Percentiles rank a stretch among this genome's conserved stretches.
phyloP scores from a whole-genome alignment of 2,888 invertebrate genomes.

The Microdon myrmicae region DNA sequence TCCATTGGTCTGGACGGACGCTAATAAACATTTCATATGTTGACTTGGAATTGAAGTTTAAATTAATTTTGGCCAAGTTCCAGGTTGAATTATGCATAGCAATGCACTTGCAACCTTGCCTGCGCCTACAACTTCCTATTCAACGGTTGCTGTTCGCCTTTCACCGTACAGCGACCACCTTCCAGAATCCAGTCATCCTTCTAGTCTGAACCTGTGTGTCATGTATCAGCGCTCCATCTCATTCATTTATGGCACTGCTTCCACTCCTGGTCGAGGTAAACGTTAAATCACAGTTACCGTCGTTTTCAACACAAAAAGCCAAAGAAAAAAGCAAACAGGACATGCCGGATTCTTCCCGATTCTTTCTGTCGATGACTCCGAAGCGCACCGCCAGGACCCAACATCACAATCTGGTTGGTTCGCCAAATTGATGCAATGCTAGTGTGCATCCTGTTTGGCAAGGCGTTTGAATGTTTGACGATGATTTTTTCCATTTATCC shows the following conservation, averaged over 20 bases:
- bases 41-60: conserved; percentile 55
- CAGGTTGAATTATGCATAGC: conserved; percentile 54
- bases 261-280: conserved; percentile 22
- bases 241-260: conserved; percentile 28
- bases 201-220: conserved; percentile 15
- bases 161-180: too few species aligned
- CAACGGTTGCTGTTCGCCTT: too few species aligned
- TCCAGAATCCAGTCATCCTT: not conserved
- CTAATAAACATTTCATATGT: conserved; percentile 51
- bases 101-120: conserved; percentile 38
- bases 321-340: not conserved
- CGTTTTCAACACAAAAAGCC: conserved; percentile 8
- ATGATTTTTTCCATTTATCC: conserved; percentile 2
- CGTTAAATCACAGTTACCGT: conserved; percentile 42
- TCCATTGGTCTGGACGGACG: conserved; percentile 3
- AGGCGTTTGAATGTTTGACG: conserved; percentile 16
- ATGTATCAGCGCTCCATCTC: conserved; percentile 25
- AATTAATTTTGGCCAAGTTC: conserved; percentile 56
- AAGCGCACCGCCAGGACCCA: conserved; percentile 3
- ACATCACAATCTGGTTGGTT: conserved; percentile 1
- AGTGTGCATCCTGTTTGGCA: conserved; percentile 49
- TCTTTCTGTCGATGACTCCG: conserved; percentile 6
- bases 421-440: conserved; percentile 45
- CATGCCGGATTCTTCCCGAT: too few species aligned
- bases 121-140: conserved; percentile 12